These are phyloP conservation scores for Nycticorax nycticorax DNA, from an alignment of 2,113 vertebrate species.

Conservation along the genomic window DNA sequence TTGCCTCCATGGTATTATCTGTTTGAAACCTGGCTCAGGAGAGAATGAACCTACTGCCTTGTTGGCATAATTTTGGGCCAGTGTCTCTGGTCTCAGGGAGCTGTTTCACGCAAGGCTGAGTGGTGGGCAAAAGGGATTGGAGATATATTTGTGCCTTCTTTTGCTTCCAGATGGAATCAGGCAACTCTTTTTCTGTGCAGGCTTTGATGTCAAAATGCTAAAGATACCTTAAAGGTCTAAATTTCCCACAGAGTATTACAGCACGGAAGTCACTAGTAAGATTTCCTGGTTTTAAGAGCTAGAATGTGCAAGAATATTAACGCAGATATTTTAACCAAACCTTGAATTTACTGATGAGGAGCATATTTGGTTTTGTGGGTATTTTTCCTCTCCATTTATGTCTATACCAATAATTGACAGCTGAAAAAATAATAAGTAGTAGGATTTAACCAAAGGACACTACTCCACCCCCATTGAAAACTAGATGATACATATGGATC, in stretches of 20 bases:
- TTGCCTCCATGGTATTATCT: neutral
- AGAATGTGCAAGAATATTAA: neutral
- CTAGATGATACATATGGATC: neutral
- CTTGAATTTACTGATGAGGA: neutral
- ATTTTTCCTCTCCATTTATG: neutral
- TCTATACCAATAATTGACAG: neutral
- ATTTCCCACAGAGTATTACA: neutral
- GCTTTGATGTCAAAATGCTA: neutral
- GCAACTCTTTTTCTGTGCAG: neutral
- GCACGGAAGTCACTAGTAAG: neutral
- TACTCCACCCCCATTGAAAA: neutral
- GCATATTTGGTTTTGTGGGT: fast-evolving
- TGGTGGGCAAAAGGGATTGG: neutral
- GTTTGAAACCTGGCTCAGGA: neutral
- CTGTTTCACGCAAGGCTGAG: neutral
- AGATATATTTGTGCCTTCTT: neutral
- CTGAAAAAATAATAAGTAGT: neutral
- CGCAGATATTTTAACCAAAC: neutral
- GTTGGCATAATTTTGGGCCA: neutral
- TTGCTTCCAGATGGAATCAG: neutral
- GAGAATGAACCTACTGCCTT: fast-evolving
- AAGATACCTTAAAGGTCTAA: conserved; percentile 3
- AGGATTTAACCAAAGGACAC: neutral
- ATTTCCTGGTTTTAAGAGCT: neutral
- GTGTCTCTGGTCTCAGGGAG: neutral